Percentiles rank a stretch among this genome's conserved stretches.
Conservation (phyloP, 2,113 vertebrate species). For the Amazona vittata region DNA sequence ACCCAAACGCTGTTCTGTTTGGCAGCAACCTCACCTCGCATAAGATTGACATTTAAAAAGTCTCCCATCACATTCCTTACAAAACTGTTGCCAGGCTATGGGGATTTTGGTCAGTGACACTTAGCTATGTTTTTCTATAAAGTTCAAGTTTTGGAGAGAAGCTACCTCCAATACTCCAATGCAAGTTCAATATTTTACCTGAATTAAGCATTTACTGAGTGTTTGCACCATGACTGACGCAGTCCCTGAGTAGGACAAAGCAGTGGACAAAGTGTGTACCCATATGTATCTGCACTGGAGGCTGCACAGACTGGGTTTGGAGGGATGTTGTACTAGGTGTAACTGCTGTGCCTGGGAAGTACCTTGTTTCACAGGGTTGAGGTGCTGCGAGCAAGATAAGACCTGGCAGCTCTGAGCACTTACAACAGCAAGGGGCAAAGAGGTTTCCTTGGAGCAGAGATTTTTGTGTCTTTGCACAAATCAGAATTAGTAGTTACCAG, state of each 20-base stretch:
- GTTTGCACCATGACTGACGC: background rate
- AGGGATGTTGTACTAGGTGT: background rate
- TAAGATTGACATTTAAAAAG: background rate
- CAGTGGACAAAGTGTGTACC: too few species aligned
- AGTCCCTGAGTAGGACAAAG: background rate
- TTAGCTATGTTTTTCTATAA: background rate
- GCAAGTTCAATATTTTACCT: background rate
- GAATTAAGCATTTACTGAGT: background rate
- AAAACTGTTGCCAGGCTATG: background rate
- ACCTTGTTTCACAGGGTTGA: accelerated
- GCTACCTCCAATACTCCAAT: background rate
- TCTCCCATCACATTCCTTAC: background rate
- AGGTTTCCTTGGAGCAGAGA: background rate
- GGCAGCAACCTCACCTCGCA: background rate
- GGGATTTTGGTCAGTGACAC: background rate
- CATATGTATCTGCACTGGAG: accelerated
- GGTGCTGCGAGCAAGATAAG: background rate
- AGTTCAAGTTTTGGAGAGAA: background rate
- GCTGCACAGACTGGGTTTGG: background rate
- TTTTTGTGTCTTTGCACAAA: background rate
- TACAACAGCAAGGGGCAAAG: background rate
- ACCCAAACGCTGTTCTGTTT: accelerated
- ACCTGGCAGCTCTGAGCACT: background rate
- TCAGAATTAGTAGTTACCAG: background rate
- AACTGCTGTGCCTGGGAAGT: background rate